A percentile compares a stretch with the other conserved stretches of the same genome.
Conservation (phyloP, 1,140 invertebrate genomes). For the Hormaphis cornu region DNA sequence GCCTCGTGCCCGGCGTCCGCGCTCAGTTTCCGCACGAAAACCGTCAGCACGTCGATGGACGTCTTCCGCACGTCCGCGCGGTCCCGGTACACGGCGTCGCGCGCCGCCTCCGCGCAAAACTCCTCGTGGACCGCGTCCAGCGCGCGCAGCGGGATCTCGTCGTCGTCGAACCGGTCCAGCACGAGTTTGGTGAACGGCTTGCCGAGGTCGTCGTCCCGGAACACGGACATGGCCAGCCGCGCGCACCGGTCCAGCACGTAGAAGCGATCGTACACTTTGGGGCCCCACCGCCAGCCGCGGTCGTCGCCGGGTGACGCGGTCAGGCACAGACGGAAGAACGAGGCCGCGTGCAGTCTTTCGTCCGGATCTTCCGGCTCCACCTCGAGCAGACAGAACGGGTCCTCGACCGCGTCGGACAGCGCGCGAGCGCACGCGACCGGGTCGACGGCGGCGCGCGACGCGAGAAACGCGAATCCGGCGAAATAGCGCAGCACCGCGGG, state of each 20-base stretch:
- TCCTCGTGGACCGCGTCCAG: background rate
- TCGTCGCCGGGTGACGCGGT: no score
- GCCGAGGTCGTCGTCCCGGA: background rate
- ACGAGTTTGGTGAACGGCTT: conserved; percentile 7
- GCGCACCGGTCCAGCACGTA: background rate
- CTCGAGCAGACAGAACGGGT: conserved; percentile 17
- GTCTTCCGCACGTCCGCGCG: background rate
- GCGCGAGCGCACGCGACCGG: background rate
- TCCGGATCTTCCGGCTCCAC: background rate
- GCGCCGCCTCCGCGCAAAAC: background rate
- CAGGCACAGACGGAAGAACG: conserved; percentile 15
- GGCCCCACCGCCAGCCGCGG: background rate
- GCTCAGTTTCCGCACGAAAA: background rate
- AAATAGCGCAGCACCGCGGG: conserved; percentile 1
- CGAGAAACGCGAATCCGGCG: background rate
- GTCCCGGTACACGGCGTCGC: background rate
- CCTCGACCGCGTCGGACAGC: background rate
- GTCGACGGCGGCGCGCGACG: background rate
- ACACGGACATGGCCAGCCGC: background rate
- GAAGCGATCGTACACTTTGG: background rate
- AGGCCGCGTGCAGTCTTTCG: background rate
- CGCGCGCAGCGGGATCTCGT: background rate
- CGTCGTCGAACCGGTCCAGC: background rate
- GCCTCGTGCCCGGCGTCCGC: background rate
- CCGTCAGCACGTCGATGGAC: background rate